Evolutionary conservation across 2,113 vertebrate species (phyloP), one percentile per base, ranked within the genome.

Genomic region (Narcine bancroftii): DNA sequence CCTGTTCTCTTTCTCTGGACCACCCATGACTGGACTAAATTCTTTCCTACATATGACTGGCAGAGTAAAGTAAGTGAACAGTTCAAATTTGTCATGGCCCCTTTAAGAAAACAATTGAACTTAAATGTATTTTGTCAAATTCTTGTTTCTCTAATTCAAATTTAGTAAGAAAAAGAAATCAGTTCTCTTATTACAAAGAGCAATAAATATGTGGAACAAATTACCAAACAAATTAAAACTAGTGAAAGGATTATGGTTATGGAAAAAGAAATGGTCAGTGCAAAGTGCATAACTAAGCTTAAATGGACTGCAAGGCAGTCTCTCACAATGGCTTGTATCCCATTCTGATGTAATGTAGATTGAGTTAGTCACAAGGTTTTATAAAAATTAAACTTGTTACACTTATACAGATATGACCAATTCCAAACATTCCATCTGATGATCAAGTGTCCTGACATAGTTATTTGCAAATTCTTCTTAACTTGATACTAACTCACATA

Each of bases 91-190:
- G 81, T n/a, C 33, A 36, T 17, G 72, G 33, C 81, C 33, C 81
- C 50, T 60, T 56, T n/a, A 85, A 85, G 81, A 85, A 60, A 53
- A n/a, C 5, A 56, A 36, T 36, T 6, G 50, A 33, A 50, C 5
- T n/a, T 85, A 17, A 85, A 85, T 56, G 60, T 85, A 85, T 85
- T 56, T 85, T 56, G 50, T 36, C 33, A 85, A 60, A 60, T 60
- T 17, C 33, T 36, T 19, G 50, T 5, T 60, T 36, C 56, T 85
- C 50, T n/a, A 56, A 36, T 26, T n/a, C 50, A n/a, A 19, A 69
- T 69, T 69, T n/a, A n/a, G n/a, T n/a, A n/a, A n/a, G n/a, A n/a
- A n/a, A 56, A 60, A 79, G 29, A 76, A 76, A 5, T 6, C 29
- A 53, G 77, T 81, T 29, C 29, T 85, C 33, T 56, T 15, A 21